A percentile compares a stretch with the other conserved stretches of the same genome.
Conservation (phyloP, 2,888 invertebrate species). For the Leptura quadrifasciata region DNA sequence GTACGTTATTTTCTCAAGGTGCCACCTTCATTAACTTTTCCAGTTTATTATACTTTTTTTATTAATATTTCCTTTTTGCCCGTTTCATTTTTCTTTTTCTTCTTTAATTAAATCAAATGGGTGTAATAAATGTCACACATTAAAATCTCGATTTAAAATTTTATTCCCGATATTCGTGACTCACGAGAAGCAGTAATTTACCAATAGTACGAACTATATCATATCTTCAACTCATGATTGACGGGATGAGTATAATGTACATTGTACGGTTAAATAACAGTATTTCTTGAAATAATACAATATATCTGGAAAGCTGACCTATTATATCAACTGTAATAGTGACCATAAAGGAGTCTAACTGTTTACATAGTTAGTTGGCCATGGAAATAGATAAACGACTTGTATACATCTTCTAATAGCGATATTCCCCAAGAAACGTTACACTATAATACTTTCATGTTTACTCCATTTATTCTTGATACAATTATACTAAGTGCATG, state of each 20-base stretch:
- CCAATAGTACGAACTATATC: not conserved
- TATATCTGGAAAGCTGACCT: slow-evolving; percentile 18
- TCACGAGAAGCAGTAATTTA: too few species aligned
- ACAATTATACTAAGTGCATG: not conserved
- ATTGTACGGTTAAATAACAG: not conserved
- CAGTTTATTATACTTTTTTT: too few species aligned
- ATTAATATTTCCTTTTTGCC: too few species aligned
- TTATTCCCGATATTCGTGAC: too few species aligned
- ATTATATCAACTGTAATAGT: slow-evolving; percentile 15
- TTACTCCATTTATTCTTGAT: not conserved
- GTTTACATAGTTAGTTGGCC: slow-evolving; percentile 8
- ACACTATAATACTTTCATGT: not conserved
- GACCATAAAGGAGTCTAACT: slow-evolving; percentile 16
- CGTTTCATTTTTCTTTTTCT: too few species aligned
- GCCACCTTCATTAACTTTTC: too few species aligned
- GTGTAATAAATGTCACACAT: too few species aligned
- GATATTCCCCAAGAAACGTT: slow-evolving; percentile 5
- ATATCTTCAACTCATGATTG: slow-evolving; percentile 7
- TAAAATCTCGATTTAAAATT: too few species aligned
- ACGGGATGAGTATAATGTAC: not conserved
- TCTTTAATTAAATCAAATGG: too few species aligned
- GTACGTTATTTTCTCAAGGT: too few species aligned
- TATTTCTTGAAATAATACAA: slow-evolving; percentile 15
- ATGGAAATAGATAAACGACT: not conserved
- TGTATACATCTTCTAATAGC: not conserved